Evolutionary conservation across 2,797 vertebrate genomes (phyloP), one percentile per base, ranked within the genome.

Genomic region (Moxostoma hubbsi): DNA sequence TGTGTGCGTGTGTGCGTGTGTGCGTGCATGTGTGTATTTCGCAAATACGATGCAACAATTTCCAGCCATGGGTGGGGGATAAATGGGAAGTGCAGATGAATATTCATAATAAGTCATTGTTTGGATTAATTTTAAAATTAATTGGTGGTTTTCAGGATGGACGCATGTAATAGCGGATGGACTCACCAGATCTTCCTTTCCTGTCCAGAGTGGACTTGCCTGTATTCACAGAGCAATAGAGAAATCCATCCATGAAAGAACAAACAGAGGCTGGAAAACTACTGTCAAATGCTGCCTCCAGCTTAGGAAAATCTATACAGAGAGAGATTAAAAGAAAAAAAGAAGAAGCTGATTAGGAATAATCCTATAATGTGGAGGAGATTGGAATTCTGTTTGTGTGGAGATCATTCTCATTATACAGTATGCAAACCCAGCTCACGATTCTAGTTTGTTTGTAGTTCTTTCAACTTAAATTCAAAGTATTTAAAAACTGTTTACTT

Each of bases 241-340:
- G 92, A 93, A 96, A 98, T 78, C 97, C 97, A 80, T 96, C 96
- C 86, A 97, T 95, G 89, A 98, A 98, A 68, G 85, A 87, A 16
- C 93, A 87, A 8, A 85, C 81, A n/a, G 95, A 93, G 1, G 92
- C 92, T 79, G 79, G 86, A 65, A 89, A 90, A 65, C 89, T 82
- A 72, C 82, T 91, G 85, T 95, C 94, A 10, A 88, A 92, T 84
- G 92, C 87, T 84, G 85, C 86, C 72, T 96, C 95, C 68, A 93
- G 90, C 80, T 91, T 92, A 50, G 96, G 94, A 73, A 98, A 97
- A 91, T 96, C 98, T 98, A 80, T 59, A 69, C 7, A 78, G 50
- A 55, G 61, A 82, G 81, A 87, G 85, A 74, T 63, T 78, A 61
- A 50, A 67, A 77, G 57, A 72, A 61, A 77, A 65, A 81, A 75